Conservation (phyloP, 2,113 vertebrate species). For the Blennius ocellaris region DNA sequence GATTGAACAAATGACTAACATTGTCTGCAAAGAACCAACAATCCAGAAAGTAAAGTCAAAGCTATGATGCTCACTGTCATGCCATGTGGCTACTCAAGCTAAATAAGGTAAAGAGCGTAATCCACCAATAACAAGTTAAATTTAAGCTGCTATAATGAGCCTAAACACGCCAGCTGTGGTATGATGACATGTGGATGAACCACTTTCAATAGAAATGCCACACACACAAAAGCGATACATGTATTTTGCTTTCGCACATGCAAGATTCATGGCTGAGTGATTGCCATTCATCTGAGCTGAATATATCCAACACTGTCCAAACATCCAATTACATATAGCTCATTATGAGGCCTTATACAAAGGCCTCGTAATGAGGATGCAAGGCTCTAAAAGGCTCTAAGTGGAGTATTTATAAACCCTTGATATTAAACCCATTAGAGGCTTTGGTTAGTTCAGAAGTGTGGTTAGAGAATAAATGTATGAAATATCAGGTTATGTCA, state of each 20-base stretch:
- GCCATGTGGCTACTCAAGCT: not conserved
- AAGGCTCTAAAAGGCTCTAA: conserved; percentile 9
- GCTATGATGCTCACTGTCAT: not conserved
- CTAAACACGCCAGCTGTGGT: not conserved
- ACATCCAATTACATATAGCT: conserved; percentile 25
- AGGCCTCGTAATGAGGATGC: conserved; percentile 21
- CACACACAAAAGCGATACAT: not conserved
- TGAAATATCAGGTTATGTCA: not conserved
- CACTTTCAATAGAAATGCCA: conserved; percentile 3
- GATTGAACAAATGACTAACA: not conserved
- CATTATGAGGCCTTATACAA: conserved; percentile 23
- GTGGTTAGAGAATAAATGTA: conserved; percentile 25
- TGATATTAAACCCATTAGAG: conserved; percentile 31
- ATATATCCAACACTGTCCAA: conserved; percentile 8
- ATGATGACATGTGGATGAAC: not conserved
- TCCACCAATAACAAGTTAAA: not conserved
- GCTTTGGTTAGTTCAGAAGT: conserved; percentile 35
- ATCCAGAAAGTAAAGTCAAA: not conserved
- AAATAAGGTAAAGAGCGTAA: not conserved
- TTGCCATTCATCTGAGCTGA: conserved; percentile 25
- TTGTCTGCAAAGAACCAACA: not conserved
- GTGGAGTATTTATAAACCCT: conserved; percentile 22
- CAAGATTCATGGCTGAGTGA: conserved; percentile 8
- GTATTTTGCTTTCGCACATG: not conserved
- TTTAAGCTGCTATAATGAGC: not conserved